Conservation (phyloP, 2,888 invertebrate species). For the Nebria brevicollis region DNA sequence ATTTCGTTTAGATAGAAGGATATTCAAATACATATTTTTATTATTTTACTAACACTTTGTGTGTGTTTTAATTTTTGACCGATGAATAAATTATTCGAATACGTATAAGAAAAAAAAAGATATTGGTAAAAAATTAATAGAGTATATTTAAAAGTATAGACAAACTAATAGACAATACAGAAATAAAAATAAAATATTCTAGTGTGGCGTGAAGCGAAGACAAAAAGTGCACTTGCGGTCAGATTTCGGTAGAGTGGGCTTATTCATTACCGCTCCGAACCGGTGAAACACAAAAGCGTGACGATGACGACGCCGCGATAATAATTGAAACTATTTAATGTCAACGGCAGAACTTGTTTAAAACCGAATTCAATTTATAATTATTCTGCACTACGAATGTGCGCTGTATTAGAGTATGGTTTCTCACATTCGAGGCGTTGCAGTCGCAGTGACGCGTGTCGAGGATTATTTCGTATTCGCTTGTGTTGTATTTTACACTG, state of each 20-base stretch:
- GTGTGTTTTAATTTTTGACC: too few species aligned
- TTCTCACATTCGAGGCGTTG: slow-evolving; percentile 16
- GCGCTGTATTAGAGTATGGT: not conserved
- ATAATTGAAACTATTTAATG: slow-evolving; percentile 57
- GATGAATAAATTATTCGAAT: too few species aligned
- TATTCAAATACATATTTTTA: too few species aligned
- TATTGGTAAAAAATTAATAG: too few species aligned
- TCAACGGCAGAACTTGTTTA: slow-evolving; percentile 56
- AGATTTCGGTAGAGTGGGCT: slow-evolving; percentile 28
- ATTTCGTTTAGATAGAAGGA: too few species aligned
- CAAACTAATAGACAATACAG: too few species aligned
- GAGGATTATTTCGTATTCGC: slow-evolving; percentile 47
- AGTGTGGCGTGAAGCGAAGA: not conserved
- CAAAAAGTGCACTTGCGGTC: not conserved
- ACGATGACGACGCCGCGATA: not conserved
- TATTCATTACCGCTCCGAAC: slow-evolving; percentile 21
- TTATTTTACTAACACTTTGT: too few species aligned
- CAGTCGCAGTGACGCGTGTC: slow-evolving; percentile 47
- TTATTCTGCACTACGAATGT: slow-evolving; percentile 44
- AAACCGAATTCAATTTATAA: slow-evolving; percentile 51
- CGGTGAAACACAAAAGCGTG: not conserved
- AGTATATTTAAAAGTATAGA: too few species aligned
- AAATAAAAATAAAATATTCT: not conserved
- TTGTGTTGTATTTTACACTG: not conserved
- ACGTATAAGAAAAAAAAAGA: too few species aligned